A percentile compares a stretch with the other conserved stretches of the same genome.
phyloP scores from a whole-genome alignment of 2,113 vertebrate species.

The Gavialis gangeticus region DNA sequence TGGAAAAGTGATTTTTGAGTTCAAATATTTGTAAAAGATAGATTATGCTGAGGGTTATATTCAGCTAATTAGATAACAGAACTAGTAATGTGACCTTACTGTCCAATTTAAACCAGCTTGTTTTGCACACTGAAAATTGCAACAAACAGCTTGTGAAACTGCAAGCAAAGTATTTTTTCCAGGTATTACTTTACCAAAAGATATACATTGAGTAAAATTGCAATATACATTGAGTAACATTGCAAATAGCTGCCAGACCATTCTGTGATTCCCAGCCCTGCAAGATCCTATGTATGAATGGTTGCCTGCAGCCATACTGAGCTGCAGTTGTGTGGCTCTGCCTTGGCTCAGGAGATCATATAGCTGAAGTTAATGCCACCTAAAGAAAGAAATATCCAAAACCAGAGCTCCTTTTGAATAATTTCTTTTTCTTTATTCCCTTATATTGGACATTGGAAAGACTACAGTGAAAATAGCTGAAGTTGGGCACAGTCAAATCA shows the following conservation, averaged over 20 bases:
- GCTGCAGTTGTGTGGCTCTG: background rate
- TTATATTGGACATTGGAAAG: background rate
- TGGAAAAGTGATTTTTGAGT: background rate
- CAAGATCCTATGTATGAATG: background rate
- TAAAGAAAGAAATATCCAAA: background rate
- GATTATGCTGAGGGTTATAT: background rate
- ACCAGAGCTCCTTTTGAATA: background rate
- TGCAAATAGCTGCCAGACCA: background rate
- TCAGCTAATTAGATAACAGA: background rate
- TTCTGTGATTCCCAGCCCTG: background rate
- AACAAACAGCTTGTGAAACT: background rate
- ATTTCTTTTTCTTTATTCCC: slow-evolving; percentile 31
- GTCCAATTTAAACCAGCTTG: background rate
- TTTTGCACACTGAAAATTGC: background rate
- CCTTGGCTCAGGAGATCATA: background rate
- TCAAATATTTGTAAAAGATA: background rate
- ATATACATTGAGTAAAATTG: background rate
- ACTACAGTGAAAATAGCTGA: slow-evolving; percentile 12
- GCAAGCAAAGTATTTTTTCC: background rate
- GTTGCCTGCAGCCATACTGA: background rate
- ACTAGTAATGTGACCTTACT: background rate
- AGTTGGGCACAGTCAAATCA: slow-evolving; percentile 42
- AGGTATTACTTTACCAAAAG: background rate
- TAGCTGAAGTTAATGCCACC: background rate
- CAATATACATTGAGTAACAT: background rate